Conservation (phyloP, 2,797 vertebrate species). For the Chiroxiphia lanceolata region DNA sequence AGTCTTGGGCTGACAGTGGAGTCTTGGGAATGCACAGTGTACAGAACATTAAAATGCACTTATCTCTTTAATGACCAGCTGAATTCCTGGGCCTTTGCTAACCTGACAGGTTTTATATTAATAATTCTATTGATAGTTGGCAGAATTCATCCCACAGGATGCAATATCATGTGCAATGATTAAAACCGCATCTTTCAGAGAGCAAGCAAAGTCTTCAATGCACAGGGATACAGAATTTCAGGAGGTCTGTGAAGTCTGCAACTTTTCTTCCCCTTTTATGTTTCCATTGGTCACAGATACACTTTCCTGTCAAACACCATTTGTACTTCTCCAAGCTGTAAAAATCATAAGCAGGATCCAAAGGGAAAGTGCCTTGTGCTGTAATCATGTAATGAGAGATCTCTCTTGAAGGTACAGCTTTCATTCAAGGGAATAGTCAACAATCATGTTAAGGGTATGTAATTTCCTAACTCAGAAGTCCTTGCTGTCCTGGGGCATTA, state of each 20-base stretch:
- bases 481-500: neutral
- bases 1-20: neutral
- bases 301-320: neutral
- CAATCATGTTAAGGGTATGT: neutral
- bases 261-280: slow-evolving; percentile 23
- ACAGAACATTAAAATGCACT: neutral
- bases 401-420: neutral
- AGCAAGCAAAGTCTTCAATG: neutral
- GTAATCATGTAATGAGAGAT: neutral
- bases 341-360: neutral
- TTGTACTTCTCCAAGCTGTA: neutral
- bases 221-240: neutral
- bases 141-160: neutral
- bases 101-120: neutral
- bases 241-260: neutral
- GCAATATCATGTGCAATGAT: accelerated
- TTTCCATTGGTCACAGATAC: slow-evolving; percentile 30
- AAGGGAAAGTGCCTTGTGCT: neutral
- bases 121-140: neutral
- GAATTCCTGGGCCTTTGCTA: neutral
- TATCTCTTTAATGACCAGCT: neutral
- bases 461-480: slow-evolving; percentile 22
- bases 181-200: neutral
- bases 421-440: slow-evolving; percentile 5
- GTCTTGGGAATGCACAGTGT: neutral